These are phyloP conservation scores for Armadillidium nasatum DNA, from an alignment of 1,140 invertebrate genomes.

Conservation along the genomic window DNA sequence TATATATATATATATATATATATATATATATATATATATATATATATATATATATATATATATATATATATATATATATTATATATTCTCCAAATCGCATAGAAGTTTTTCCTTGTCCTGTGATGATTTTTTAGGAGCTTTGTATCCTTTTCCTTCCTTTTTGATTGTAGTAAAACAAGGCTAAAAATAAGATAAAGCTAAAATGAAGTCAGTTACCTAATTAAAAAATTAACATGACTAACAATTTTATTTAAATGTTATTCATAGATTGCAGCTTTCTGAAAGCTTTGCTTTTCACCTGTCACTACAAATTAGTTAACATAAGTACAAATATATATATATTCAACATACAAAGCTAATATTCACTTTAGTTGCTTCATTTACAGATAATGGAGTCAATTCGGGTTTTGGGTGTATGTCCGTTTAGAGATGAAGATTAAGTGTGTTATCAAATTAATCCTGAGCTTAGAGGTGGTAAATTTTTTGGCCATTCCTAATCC, in stretches of 20 bases:
- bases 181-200: conserved; percentile 14
- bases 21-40: too few relatives aligned
- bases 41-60: too few relatives aligned
- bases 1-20: too few relatives aligned
- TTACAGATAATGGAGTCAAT: too few relatives aligned
- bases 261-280: not conserved
- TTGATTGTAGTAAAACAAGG: conserved; percentile 42
- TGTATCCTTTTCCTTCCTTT: conserved; percentile 38
- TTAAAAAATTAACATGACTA: not conserved
- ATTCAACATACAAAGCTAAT: too few relatives aligned
- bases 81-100: conserved; percentile 26
- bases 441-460: too few relatives aligned
- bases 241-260: not conserved
- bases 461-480: too few relatives aligned
- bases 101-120: conserved; percentile 30
- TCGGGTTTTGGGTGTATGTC: too few relatives aligned
- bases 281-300: not conserved
- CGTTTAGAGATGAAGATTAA: too few relatives aligned
- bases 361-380: too few relatives aligned
- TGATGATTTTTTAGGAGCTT: not conserved
- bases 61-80: too few relatives aligned
- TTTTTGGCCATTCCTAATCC: too few relatives aligned
- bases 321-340: not conserved
- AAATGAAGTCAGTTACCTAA: not conserved
- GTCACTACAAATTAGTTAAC: not conserved